Conservation (phyloP, 2,888 invertebrate species). For the Xestia c-nigrum region DNA sequence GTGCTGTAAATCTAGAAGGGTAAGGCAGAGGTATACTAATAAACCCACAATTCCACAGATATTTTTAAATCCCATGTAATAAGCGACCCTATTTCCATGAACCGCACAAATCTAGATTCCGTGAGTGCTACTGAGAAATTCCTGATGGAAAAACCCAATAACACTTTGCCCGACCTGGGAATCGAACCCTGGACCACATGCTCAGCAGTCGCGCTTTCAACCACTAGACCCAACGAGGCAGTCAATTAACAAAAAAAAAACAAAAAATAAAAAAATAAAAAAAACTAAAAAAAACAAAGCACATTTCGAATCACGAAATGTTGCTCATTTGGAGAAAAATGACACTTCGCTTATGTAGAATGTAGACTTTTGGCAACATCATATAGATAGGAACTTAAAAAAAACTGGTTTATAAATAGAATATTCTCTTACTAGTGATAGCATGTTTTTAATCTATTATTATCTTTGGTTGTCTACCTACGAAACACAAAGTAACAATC, state of each 20-base stretch:
- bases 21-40: too few species aligned
- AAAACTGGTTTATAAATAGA: slow-evolving; percentile 8
- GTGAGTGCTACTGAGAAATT: too few species aligned
- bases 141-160: too few species aligned
- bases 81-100: neutral
- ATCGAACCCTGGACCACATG: too few species aligned
- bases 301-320: too few species aligned
- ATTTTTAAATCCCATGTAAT: neutral
- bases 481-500: slow-evolving; percentile 19
- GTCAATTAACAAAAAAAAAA: too few species aligned
- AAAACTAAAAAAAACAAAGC: too few species aligned
- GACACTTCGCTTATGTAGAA: neutral
- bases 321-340: neutral
- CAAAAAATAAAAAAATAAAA: too few species aligned
- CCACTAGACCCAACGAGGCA: neutral
- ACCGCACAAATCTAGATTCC: neutral
- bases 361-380: neutral
- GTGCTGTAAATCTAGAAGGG: neutral
- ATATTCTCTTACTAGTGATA: slow-evolving; percentile 14
- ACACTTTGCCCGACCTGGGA: too few species aligned
- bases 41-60: too few species aligned
- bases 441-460: slow-evolving; percentile 24
- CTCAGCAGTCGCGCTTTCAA: too few species aligned
- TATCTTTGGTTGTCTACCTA: neutral
- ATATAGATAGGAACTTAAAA: neutral